Evolutionary conservation across 2,888 invertebrate genomes (phyloP).

Genomic region (Lingula anatina): DNA sequence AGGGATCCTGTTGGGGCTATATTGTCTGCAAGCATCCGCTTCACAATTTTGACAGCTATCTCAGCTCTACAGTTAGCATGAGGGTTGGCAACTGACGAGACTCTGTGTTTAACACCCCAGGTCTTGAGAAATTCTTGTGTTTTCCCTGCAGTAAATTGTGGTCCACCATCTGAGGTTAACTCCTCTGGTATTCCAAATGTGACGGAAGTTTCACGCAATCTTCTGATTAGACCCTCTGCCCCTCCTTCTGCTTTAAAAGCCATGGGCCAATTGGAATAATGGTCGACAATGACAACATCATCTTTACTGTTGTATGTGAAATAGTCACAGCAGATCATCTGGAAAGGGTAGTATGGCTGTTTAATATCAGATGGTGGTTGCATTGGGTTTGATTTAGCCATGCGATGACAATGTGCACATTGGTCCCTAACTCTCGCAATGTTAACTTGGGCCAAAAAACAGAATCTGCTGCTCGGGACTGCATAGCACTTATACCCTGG

Average conservation of each 20-base stretch:
- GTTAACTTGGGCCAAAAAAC: slow-evolving; percentile 13
- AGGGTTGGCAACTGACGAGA: slow-evolving; percentile 15
- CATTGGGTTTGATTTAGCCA: slow-evolving; percentile 14
- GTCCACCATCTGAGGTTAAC: slow-evolving; percentile 15
- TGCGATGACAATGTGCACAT: slow-evolving; percentile 10
- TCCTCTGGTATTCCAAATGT: slow-evolving; percentile 19
- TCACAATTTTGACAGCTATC: slow-evolving; percentile 15
- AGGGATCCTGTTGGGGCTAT: slow-evolving; percentile 8
- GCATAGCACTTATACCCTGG: slow-evolving; percentile 13
- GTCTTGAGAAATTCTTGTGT: slow-evolving; percentile 12
- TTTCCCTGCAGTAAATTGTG: slow-evolving; percentile 12
- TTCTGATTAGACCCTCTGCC: slow-evolving; percentile 11
- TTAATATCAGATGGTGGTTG: slow-evolving; percentile 9
- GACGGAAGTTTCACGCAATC: slow-evolving; percentile 12
- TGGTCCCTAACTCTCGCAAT: slow-evolving; percentile 12
- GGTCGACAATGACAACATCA: slow-evolving; percentile 16
- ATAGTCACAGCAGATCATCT: slow-evolving; percentile 11
- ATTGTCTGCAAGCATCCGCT: slow-evolving; percentile 17
- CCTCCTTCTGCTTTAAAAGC: slow-evolving; percentile 10
- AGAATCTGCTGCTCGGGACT: slow-evolving; percentile 11
- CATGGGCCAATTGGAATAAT: slow-evolving; percentile 16
- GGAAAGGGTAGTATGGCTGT: slow-evolving; percentile 12
- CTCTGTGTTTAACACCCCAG: slow-evolving; percentile 13
- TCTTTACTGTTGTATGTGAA: slow-evolving; percentile 11
- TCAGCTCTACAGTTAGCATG: slow-evolving; percentile 16